These are phyloP conservation scores for Periphyllus acericola DNA, from an alignment of 2,888 invertebrate species.

Conservation along the genomic window DNA sequence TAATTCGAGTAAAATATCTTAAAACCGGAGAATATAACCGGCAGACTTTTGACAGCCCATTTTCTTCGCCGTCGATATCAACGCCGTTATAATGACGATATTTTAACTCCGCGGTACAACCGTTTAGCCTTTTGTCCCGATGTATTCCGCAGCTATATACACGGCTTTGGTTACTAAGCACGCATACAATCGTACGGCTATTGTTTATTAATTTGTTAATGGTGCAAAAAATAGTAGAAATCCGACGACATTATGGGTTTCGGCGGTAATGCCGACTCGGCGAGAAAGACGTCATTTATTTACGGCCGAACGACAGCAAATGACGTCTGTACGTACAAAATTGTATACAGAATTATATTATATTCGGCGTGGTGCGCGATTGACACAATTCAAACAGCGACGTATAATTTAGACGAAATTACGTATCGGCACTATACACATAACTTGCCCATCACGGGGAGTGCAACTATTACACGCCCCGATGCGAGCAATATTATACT, in stretches of 20 bases:
- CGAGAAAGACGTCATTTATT: conserved; percentile 29
- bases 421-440: neutral
- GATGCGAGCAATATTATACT: too few species aligned
- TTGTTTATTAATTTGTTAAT: conserved; percentile 24
- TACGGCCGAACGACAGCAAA: neutral
- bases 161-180: neutral
- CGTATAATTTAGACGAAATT: neutral
- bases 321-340: neutral
- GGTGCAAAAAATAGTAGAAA: neutral
- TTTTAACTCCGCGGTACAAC: neutral
- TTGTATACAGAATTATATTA: neutral
- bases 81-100: neutral
- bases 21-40: neutral
- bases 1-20: neutral
- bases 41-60: neutral
- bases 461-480: too few species aligned
- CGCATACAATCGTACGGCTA: neutral
- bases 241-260: neutral
- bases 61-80: neutral
- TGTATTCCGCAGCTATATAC: neutral
- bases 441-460: too few species aligned
- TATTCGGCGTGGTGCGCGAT: neutral
- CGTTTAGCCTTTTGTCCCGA: neutral
- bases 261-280: neutral
- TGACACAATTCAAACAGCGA: conserved; percentile 29